These are phyloP conservation scores for Subacronicta megacephala DNA, from an alignment of 2,888 invertebrate genomes.

Conservation along the genomic window DNA sequence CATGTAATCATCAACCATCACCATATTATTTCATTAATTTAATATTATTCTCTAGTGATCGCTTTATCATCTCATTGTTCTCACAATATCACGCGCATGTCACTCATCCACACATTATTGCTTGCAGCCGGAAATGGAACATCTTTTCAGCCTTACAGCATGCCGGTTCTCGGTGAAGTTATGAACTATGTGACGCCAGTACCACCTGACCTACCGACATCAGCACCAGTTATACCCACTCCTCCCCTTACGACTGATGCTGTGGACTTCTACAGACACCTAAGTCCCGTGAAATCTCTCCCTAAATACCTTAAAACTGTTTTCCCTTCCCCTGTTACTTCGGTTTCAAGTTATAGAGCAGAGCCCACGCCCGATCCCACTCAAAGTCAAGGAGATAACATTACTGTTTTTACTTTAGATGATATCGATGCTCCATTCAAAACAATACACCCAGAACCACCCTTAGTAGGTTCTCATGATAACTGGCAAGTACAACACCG, in stretches of 20 bases:
- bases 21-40: no score
- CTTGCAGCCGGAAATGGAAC: slow-evolving; percentile 81
- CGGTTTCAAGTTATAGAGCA: slow-evolving; percentile 7
- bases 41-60: slow-evolving; percentile 7
- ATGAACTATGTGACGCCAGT: slow-evolving; percentile 76
- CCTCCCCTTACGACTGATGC: slow-evolving; percentile 68
- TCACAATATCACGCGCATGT: slow-evolving; percentile 60
- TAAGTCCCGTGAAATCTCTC: slow-evolving; percentile 68
- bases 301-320: slow-evolving; percentile 69
- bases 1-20: no score
- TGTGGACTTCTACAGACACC: slow-evolving; percentile 68
- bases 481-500: slow-evolving; percentile 47
- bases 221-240: slow-evolving; percentile 61
- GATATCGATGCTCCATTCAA: slow-evolving; percentile 67
- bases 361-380: slow-evolving; percentile 37
- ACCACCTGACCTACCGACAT: slow-evolving; percentile 60
- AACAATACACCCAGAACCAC: slow-evolving; percentile 63
- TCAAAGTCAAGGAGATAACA: slow-evolving; percentile 60
- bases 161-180: slow-evolving; percentile 62
- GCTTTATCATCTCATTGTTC: slow-evolving; percentile 16
- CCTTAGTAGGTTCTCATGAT: slow-evolving; percentile 47
- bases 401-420: slow-evolving; percentile 70
- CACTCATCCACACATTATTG: slow-evolving; percentile 75
- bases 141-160: slow-evolving; percentile 64
- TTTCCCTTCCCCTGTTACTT: slow-evolving; percentile 44